These are phyloP conservation scores for Ctenicera cuprea DNA, from an alignment of 2,888 invertebrate species.

Conservation along the genomic window DNA sequence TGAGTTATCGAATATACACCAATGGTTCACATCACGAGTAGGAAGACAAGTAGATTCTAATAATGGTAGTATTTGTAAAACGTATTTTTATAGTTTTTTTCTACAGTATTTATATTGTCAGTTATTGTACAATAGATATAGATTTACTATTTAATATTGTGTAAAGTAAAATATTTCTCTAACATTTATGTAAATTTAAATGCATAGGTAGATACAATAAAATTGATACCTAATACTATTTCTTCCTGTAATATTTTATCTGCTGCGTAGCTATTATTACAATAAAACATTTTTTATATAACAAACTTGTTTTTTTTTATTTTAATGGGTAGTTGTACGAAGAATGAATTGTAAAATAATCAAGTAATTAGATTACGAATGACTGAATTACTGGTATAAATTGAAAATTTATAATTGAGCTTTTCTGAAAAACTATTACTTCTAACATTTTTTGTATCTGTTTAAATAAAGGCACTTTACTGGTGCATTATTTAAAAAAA, in stretches of 20 bases:
- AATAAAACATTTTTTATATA: no score
- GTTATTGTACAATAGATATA: not conserved
- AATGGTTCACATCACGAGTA: constrained; percentile 73
- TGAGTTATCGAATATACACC: constrained; percentile 75
- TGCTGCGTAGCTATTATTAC: not conserved
- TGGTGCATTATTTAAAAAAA: no score
- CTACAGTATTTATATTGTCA: constrained; percentile 17
- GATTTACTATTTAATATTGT: not conserved
- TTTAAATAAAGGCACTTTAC: no score
- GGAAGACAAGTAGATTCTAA: constrained; percentile 56
- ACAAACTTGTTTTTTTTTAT: no score
- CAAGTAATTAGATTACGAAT: no score
- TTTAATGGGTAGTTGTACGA: no score
- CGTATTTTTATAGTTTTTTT: constrained; percentile 35
- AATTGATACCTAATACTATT: not conserved
- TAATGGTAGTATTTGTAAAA: constrained; percentile 31
- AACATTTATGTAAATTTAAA: constrained; percentile 2
- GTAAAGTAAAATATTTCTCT: not conserved
- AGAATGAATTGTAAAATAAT: no score
- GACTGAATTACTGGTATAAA: no score
- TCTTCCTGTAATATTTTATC: no score
- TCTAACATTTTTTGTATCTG: no score
- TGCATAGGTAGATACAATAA: not conserved
- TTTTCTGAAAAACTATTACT: no score
- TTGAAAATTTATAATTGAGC: no score